Evolutionary conservation across 2,113 vertebrate genomes (phyloP), one percentile per base, ranked within the genome.

Genomic region (Lepus americanus): DNA sequence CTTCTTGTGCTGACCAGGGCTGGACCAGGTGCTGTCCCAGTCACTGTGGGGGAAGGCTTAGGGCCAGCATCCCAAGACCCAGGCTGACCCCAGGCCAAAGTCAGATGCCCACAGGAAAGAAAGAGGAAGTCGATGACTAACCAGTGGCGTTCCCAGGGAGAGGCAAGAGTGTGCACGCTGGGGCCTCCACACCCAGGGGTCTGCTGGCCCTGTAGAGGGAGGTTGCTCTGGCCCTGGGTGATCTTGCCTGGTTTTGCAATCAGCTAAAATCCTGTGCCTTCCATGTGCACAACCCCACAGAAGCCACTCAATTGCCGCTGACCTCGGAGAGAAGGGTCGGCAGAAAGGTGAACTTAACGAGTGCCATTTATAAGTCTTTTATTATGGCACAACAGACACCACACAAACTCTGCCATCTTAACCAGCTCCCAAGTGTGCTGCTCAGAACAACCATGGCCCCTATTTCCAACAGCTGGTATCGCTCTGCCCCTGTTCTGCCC

Each of bases 141-240:
- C 31, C 72, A 14, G 13, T 6, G 29, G 5, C 5, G 25, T 23
- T 64, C 29, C 63, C 27, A 0, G 80, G 66, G 29, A 27, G 20
- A 77, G 9, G 27, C 14, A 13, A 8, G 39, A 14, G 16, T 19
- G 20, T 0, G 51, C 17, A 0, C 20, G 19, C 36, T 6, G 19
- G 6, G 0, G 53, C 20, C 55, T 72, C 16, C 20, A 14, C 19
- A 59, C 14, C 49, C 55, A 7, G 20, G 0, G 0, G 3, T 64
- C 63, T 67, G 13, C 49, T 5, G 64, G 80, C n/a, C 67, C 22
- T 51, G 31, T 27, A 33, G 19, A 63, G 22, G 44, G 9, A 22
- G 70, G 55, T 6, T 59, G 55, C 12, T 59, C 44, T 13, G 44
- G 51, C 31, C 31, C 2, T 5, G 4, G 8, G 9, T 0, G 79